phyloP scores from a whole-genome alignment of 2,888 invertebrate genomes.

The Drosophila melanosoma region DNA sequence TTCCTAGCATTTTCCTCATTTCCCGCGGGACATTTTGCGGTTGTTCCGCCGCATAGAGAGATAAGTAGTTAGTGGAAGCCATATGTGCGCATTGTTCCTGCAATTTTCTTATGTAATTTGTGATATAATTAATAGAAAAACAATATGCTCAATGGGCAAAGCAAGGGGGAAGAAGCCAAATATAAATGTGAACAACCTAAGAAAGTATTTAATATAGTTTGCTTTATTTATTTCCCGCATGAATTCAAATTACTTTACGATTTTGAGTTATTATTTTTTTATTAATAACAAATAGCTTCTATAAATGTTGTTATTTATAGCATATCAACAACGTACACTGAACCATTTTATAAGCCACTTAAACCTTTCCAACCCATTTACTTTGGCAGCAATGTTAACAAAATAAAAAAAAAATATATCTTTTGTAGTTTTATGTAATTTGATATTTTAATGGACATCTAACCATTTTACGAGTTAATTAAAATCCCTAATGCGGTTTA shows the following conservation, averaged over 20 bases:
- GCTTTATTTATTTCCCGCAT: not conserved
- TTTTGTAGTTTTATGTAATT: slow-evolving; percentile 64
- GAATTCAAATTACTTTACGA: not conserved
- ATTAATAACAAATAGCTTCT: not conserved
- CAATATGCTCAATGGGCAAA: slow-evolving; percentile 74
- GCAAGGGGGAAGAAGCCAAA: slow-evolving; percentile 37
- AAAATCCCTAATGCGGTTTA: slow-evolving; percentile 75
- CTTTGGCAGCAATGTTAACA: slow-evolving; percentile 2
- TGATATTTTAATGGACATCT: slow-evolving; percentile 82
- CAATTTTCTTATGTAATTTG: slow-evolving; percentile 58
- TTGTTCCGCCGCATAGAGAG: slow-evolving; percentile 29
- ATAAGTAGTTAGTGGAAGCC: slow-evolving; percentile 63
- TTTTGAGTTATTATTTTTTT: not conserved
- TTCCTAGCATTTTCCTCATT: slow-evolving; percentile 47
- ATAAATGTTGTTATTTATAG: not conserved
- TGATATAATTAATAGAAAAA: slow-evolving; percentile 76
- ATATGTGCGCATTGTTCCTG: slow-evolving; percentile 71
- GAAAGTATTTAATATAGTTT: not conserved
- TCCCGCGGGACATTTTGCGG: slow-evolving; percentile 70
- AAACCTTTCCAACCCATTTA: slow-evolving; percentile 57
- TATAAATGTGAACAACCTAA: not conserved
- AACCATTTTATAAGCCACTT: slow-evolving; percentile 44
- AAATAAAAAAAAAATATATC: slow-evolving; percentile 1
- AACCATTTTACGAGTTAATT: slow-evolving; percentile 71
- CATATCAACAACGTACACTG: slow-evolving; percentile 15